Percentiles rank a stretch among this genome's conserved stretches.
These are phyloP conservation scores for Picathartes gymnocephalus DNA, from an alignment of 2,113 vertebrate species.

Conservation along the genomic window DNA sequence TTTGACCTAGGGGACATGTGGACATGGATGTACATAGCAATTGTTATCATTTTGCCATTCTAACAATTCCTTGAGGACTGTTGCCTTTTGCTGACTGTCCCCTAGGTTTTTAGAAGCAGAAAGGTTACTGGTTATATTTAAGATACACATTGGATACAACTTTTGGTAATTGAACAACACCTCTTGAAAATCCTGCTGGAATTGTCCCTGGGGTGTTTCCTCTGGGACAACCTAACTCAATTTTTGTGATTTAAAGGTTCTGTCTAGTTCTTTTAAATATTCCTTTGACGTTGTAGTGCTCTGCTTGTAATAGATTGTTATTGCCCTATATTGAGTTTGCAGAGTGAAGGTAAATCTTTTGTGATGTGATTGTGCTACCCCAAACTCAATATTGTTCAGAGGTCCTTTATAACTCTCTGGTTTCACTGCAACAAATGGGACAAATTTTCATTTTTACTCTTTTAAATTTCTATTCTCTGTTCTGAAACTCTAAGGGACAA, in stretches of 20 bases:
- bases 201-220: slow-evolving; percentile 74
- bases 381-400: slow-evolving; percentile 89
- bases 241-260: slow-evolving; percentile 83
- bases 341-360: slow-evolving; percentile 90
- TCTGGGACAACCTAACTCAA: slow-evolving; percentile 76
- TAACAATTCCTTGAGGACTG: background rate
- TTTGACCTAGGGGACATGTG: background rate
- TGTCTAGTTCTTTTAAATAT: slow-evolving; percentile 86
- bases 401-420: slow-evolving; percentile 82
- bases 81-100: slow-evolving; percentile 48
- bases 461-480: slow-evolving; percentile 73
- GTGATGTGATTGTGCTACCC: slow-evolving; percentile 88
- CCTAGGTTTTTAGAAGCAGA: slow-evolving; percentile 4
- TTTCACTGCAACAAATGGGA: slow-evolving; percentile 78
- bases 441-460: slow-evolving; percentile 98
- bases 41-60: background rate
- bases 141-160: slow-evolving; percentile 66
- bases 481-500: slow-evolving; percentile 53
- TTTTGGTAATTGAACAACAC: slow-evolving; percentile 73
- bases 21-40: background rate
- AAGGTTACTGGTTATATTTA: slow-evolving; percentile 43
- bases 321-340: slow-evolving; percentile 94
- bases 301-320: slow-evolving; percentile 92
- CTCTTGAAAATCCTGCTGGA: slow-evolving; percentile 74
- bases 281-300: slow-evolving; percentile 76